Percentiles rank a stretch among this genome's conserved stretches.
These are phyloP conservation scores for Phoeniculus purpureus DNA, from an alignment of 2,797 vertebrate species.

Conservation along the genomic window DNA sequence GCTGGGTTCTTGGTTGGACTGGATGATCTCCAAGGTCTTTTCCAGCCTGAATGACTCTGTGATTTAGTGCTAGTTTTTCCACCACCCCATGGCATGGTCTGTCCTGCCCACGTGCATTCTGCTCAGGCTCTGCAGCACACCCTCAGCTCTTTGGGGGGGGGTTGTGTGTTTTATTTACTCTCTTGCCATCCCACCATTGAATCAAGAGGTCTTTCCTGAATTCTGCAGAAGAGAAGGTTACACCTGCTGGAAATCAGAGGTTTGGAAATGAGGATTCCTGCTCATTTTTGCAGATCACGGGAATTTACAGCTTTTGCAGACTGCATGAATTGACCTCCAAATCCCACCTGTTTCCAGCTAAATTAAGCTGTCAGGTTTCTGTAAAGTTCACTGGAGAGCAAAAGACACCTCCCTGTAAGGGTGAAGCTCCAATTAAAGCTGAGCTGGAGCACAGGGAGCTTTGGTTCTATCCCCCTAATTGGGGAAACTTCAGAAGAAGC, in stretches of 20 bases:
- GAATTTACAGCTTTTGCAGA: not conserved
- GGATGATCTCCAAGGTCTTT: no score
- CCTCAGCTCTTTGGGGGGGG: not conserved
- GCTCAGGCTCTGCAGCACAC: not conserved
- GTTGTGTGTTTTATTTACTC: not conserved
- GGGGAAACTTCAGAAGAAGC: not conserved
- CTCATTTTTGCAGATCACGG: not conserved
- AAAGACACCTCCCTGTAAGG: not conserved
- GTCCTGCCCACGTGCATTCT: not conserved
- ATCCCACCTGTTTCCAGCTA: not conserved
- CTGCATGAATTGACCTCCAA: not conserved
- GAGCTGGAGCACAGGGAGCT: not conserved
- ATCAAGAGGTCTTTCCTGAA: not conserved
- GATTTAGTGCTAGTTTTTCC: not conserved
- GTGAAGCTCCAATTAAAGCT: not conserved
- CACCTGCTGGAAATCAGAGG: not conserved
- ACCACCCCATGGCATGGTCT: not conserved
- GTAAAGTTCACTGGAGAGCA: not conserved
- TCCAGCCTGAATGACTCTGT: not conserved
- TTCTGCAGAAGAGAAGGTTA: not conserved
- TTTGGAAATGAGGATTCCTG: not conserved
- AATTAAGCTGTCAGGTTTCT: not conserved
- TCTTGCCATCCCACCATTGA: not conserved
- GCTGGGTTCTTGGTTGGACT: no score
- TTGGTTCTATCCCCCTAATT: not conserved